A percentile compares a stretch with the other conserved stretches of the same genome.
Conservation (phyloP, 53 echinoderm and acorn worm species). For the Apostichopus leukothele region DNA sequence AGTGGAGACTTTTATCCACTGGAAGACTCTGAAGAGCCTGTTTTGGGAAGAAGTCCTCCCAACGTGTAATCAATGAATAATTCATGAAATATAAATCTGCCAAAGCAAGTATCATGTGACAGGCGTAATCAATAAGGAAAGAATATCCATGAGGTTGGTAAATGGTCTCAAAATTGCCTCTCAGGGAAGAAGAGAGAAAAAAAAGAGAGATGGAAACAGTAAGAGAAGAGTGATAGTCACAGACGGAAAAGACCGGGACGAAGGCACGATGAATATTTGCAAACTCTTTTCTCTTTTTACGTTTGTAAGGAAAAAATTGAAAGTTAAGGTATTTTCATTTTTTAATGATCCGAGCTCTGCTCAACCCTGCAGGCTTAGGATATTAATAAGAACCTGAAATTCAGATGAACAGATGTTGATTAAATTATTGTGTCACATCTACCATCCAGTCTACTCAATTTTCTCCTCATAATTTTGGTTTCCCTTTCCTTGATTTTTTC, state of each 20-base stretch:
- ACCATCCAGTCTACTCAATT: not conserved
- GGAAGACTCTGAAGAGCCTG: not conserved
- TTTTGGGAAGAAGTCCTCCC: not conserved
- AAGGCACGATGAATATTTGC: not conserved
- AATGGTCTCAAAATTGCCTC: slow-evolving; percentile 3
- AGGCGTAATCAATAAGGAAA: slow-evolving; percentile 1
- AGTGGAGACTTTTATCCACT: not conserved
- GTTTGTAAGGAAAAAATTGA: not conserved
- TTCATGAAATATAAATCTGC: not conserved
- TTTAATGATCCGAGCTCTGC: not conserved
- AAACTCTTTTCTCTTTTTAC: not conserved
- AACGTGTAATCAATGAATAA: slow-evolving; percentile 23
- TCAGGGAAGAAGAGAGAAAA: not conserved
- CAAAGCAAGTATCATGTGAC: not conserved
- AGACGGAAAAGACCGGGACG: not conserved
- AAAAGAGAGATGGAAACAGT: not conserved
- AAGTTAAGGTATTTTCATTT: not conserved
- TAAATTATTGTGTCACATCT: slow-evolving; percentile 13
- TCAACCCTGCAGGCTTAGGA: slow-evolving; percentile 9
- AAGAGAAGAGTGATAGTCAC: not conserved
- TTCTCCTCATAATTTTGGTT: not conserved
- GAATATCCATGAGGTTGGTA: not conserved
- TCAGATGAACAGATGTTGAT: slow-evolving; percentile 16
- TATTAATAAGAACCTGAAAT: not conserved
- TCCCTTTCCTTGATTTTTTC: not conserved